Evolutionary conservation across 2,797 vertebrate genomes (phyloP).

Genomic region (Manis javanica): DNA sequence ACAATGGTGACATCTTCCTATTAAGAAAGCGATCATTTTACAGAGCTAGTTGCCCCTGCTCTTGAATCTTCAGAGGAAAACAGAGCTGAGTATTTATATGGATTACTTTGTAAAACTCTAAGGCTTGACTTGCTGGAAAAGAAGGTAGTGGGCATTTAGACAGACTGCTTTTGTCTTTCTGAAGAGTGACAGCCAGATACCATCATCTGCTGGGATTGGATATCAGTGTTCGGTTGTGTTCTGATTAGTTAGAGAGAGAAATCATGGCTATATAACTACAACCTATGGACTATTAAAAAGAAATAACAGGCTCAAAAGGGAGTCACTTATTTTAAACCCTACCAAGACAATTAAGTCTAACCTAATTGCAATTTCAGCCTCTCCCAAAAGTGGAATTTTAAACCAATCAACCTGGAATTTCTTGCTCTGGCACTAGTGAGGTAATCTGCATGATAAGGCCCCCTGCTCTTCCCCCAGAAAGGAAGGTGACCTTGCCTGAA

Average conservation of each 20-base stretch:
- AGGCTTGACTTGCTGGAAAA: slow-evolving; percentile 12
- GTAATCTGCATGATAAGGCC: not conserved
- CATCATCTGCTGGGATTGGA: not conserved
- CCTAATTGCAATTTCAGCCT: not conserved
- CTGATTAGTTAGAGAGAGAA: slow-evolving; percentile 28
- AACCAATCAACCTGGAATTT: not conserved
- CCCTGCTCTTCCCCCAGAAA: not conserved
- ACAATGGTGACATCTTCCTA: not conserved
- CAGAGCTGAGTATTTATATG: not conserved
- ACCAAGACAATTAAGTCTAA: not conserved
- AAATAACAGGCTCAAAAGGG: not conserved
- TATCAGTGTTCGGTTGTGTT: slow-evolving; percentile 42
- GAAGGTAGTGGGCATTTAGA: not conserved
- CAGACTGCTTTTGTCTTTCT: not conserved
- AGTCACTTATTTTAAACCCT: not conserved
- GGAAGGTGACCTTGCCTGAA: not conserved
- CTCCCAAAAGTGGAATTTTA: not conserved
- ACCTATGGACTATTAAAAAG: not conserved
- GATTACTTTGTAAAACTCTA: not conserved
- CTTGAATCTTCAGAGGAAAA: not conserved
- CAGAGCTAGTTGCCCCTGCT: accelerated
- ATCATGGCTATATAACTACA: not conserved
- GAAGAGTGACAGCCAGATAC: not conserved
- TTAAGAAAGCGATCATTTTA: not conserved
- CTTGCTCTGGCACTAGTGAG: not conserved